These are phyloP conservation scores for Dimorphilus gyrociliatus DNA, from an alignment of 2,888 invertebrate species.

Conservation along the genomic window DNA sequence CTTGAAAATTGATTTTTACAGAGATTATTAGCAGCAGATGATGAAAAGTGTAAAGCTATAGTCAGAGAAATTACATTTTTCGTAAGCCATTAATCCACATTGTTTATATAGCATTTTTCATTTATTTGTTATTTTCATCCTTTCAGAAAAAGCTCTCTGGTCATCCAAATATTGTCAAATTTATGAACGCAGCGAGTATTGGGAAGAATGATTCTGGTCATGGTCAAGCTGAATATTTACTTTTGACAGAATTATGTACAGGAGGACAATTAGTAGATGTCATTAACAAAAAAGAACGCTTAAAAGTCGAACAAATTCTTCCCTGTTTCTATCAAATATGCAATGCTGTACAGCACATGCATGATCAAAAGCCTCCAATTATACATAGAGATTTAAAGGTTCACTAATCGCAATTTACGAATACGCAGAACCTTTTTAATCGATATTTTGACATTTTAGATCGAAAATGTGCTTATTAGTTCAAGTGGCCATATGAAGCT, in stretches of 20 bases:
- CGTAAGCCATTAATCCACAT: background rate
- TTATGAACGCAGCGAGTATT: slow-evolving; percentile 62
- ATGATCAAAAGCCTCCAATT: slow-evolving; percentile 70
- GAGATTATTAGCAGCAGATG: slow-evolving; percentile 40
- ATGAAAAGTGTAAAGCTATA: slow-evolving; percentile 35
- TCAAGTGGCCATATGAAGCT: slow-evolving; percentile 69
- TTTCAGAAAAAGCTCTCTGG: slow-evolving; percentile 63
- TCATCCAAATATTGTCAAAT: slow-evolving; percentile 78
- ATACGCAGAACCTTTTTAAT: background rate
- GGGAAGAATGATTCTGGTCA: slow-evolving; percentile 60
- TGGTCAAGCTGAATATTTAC: slow-evolving; percentile 70
- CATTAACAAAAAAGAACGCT: slow-evolving; percentile 17
- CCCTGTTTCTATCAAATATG: slow-evolving; percentile 79
- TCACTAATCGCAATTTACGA: slow-evolving; percentile 10
- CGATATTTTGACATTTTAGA: slow-evolving; percentile 41
- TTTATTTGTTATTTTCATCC: slow-evolving; percentile 31
- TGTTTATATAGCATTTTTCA: background rate
- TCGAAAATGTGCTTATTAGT: slow-evolving; percentile 81
- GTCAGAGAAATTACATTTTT: slow-evolving; percentile 35
- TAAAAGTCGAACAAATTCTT: slow-evolving; percentile 41
- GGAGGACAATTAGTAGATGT: slow-evolving; percentile 41
- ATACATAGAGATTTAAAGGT: slow-evolving; percentile 88
- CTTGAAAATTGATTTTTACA: slow-evolving; percentile 11
- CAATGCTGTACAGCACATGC: slow-evolving; percentile 80
- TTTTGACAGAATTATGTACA: slow-evolving; percentile 80